These are phyloP conservation scores for Capitella teleta DNA, from an alignment of 1,140 invertebrate species.

Conservation along the genomic window DNA sequence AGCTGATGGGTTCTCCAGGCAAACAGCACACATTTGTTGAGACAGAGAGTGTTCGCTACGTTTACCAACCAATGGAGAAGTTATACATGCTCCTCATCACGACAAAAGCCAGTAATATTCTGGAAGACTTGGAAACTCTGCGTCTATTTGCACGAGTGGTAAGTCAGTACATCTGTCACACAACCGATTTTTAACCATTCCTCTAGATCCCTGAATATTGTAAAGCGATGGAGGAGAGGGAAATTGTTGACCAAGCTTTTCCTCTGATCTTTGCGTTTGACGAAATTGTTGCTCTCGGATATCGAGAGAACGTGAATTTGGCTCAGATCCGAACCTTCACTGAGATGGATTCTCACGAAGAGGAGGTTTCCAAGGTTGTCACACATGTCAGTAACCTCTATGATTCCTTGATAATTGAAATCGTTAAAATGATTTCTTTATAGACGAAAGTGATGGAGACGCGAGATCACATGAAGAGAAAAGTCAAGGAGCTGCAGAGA, in stretches of 20 bases:
- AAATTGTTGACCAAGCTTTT: constrained; percentile 92
- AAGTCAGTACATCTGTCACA: constrained; percentile 39
- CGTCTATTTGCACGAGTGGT: constrained; percentile 93
- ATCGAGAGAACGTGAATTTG: constrained; percentile 95
- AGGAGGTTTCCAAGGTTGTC: constrained; percentile 96
- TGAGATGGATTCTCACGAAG: constrained; percentile 99
- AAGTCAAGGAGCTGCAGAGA: constrained; percentile 72
- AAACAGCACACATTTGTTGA: constrained; percentile 99
- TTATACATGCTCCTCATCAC: constrained; percentile 96
- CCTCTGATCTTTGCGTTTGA: constrained; percentile 98
- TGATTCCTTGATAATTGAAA: no score
- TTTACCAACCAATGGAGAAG: constrained; percentile 94
- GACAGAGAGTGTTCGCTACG: constrained; percentile 94
- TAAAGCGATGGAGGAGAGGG: constrained; percentile 76
- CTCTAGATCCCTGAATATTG: constrained; percentile 87
- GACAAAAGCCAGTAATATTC: constrained; percentile 95
- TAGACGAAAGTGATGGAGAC: constrained; percentile 95
- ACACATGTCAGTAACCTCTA: constrained; percentile 53
- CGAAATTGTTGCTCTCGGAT: constrained; percentile 96
- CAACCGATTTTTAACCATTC: constrained; percentile 9
- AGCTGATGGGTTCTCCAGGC: no score
- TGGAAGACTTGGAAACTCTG: constrained; percentile 96
- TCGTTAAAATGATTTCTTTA: no score
- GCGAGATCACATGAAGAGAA: constrained; percentile 91
- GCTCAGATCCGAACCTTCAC: constrained; percentile 97